phyloP scores from a whole-genome alignment of 2,888 invertebrate species.

The Limnephilus auricula region DNA sequence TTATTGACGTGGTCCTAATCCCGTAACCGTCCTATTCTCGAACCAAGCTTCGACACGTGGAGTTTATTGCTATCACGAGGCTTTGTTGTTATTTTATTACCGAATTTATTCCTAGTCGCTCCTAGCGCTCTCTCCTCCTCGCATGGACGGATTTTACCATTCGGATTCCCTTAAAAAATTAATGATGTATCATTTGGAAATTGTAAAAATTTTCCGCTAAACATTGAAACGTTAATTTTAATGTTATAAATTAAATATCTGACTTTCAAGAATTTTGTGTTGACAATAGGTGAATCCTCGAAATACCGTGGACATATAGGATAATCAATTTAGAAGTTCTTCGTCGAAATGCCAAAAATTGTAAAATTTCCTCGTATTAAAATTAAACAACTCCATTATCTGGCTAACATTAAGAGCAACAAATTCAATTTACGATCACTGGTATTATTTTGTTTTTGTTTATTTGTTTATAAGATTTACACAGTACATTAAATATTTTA shows the following conservation, averaged over 20 bases:
- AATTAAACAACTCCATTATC: background rate
- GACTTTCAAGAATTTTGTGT: background rate
- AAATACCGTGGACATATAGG: too few relatives aligned
- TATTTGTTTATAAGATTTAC: too few relatives aligned
- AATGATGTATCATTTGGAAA: background rate
- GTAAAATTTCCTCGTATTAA: background rate
- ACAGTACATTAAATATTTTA: too few relatives aligned
- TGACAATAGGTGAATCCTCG: too few relatives aligned
- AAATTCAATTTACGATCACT: background rate
- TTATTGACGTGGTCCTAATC: conserved; percentile 22
- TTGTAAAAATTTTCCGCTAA: background rate
- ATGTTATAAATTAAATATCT: background rate
- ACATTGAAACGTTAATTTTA: background rate
- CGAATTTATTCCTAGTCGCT: conserved; percentile 39
- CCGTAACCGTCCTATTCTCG: background rate
- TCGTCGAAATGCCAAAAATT: background rate
- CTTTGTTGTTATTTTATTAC: conserved; percentile 43
- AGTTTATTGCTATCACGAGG: conserved; percentile 40
- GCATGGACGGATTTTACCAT: background rate
- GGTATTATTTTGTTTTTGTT: too few relatives aligned
- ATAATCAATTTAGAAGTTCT: background rate
- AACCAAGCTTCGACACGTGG: conserved; percentile 47
- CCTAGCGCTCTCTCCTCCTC: background rate
- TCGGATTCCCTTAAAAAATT: background rate
- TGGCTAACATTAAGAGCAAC: background rate